phyloP scores from a whole-genome alignment of 2,888 invertebrate species.

The Polyommatus iphigenia region DNA sequence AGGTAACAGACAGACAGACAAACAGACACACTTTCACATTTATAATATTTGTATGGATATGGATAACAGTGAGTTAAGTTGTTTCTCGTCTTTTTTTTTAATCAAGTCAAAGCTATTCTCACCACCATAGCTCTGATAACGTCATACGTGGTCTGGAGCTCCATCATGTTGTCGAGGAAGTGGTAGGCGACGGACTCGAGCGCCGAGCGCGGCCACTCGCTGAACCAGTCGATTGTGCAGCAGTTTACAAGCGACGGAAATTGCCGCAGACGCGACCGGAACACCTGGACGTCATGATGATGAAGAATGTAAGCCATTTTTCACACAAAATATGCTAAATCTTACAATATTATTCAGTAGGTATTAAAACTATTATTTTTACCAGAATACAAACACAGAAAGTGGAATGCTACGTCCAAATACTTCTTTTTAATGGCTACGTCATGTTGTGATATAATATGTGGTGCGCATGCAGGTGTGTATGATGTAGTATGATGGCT shows the following conservation, averaged over 20 bases:
- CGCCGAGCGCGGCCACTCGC: constrained; percentile 92
- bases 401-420: no score
- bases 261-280: constrained; percentile 89
- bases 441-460: no score
- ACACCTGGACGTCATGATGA: constrained; percentile 59
- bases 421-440: no score
- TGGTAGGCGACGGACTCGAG: constrained; percentile 90
- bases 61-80: neutral
- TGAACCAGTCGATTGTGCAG: constrained; percentile 97
- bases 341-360: no score
- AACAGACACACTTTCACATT: no score
- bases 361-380: no score
- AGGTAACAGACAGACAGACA: no score
- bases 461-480: no score
- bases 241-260: constrained; percentile 95
- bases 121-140: constrained; percentile 84
- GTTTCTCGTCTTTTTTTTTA: neutral
- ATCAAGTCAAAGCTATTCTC: constrained; percentile 49
- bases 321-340: no score
- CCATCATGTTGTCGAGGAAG: constrained; percentile 84
- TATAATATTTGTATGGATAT: no score
- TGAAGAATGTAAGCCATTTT: neutral
- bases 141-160: constrained; percentile 81
- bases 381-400: no score
- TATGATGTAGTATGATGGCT: no score